Percentiles rank a stretch among this genome's conserved stretches.
Conservation (phyloP, 92 coral and sea anemone species). For the Pocillopora meandrina region DNA sequence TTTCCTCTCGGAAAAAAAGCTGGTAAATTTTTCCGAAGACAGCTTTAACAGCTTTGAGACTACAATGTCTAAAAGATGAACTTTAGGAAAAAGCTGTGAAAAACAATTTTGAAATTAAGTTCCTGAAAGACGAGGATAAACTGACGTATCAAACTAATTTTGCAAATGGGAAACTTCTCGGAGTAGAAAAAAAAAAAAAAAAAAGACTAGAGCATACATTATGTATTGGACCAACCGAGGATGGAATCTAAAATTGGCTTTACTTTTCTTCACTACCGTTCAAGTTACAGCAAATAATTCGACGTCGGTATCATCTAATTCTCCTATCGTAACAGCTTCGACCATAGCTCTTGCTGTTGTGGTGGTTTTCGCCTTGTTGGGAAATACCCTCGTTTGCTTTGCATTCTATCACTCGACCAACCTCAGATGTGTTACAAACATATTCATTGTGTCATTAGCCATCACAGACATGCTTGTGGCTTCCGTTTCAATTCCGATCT, state of each 20-base stretch:
- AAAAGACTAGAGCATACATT: not conserved
- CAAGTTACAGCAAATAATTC: slow-evolving; percentile 9
- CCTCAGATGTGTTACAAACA: slow-evolving; percentile 71
- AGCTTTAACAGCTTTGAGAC: too few species aligned
- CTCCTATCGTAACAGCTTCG: slow-evolving; percentile 37
- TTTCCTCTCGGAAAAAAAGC: not conserved
- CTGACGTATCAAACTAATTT: not conserved
- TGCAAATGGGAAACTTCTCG: not conserved
- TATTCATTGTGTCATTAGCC: slow-evolving; percentile 80
- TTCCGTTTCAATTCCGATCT: slow-evolving; percentile 72
- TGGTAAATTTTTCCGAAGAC: not conserved
- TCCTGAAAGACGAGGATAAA: too few species aligned
- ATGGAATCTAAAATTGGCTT: not conserved
- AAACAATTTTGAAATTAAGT: not conserved
- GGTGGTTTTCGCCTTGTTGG: slow-evolving; percentile 61
- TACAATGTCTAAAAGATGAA: not conserved
- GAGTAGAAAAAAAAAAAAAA: not conserved
- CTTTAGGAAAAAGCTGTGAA: not conserved
- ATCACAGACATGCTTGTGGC: slow-evolving; percentile 81
- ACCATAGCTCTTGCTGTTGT: slow-evolving; percentile 57
- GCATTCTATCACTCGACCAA: slow-evolving; percentile 85
- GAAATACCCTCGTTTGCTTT: slow-evolving; percentile 70
- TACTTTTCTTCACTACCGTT: not conserved
- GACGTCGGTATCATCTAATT: not conserved
- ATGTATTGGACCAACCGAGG: not conserved